Evolutionary conservation across 2,888 invertebrate genomes (phyloP), one percentile per base, ranked within the genome.

Genomic region (Trichopoda pennipes): DNA sequence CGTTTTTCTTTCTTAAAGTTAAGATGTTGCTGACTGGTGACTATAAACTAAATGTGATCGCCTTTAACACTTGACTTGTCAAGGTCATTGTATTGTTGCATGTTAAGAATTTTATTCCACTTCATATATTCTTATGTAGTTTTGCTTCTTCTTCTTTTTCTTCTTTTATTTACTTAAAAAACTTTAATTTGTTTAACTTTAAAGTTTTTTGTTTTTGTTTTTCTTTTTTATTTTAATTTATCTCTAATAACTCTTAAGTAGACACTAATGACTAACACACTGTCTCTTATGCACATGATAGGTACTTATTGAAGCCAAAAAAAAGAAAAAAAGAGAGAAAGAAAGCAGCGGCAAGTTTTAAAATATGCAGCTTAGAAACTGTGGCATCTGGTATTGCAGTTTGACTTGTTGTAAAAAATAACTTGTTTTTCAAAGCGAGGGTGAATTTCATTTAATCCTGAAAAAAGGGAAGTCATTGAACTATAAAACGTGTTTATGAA

Each of bases 11-110:
- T 1, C 23, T 21, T 12, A 56, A 53, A 16, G 47, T 19, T 47
- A 47, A 58, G 35, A 32, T 38, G 49, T 16, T 56, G 51, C 44
- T 42, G 51, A 60, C 32, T 56, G 51, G 53, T 42, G 51, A 60
- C 32, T 44, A 14, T 4, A 32, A 28, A 51, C 53, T 19, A 49
- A 60, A 28, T 55, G 38, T 53, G 44, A 75, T 75, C 80, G 53
- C 70, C 63, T 76, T 80, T 80, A 80, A 80, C 72, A 80, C 80
- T 76, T 72, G 75, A 76, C 80, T 80, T 70, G 70, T 72, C 80
- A 80, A 80, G 80, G 80, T 80, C 80, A 80, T 76, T 80, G 80
- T 72, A 76, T 76, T 75, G 49, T 74, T 56, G 77, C 68, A 51
- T 68, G 68, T 69, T 68, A 16, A 47, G 16, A 47, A 47, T 47